These are phyloP conservation scores for Anoplopoma fimbria DNA, from an alignment of 2,113 vertebrate species.

Conservation along the genomic window DNA sequence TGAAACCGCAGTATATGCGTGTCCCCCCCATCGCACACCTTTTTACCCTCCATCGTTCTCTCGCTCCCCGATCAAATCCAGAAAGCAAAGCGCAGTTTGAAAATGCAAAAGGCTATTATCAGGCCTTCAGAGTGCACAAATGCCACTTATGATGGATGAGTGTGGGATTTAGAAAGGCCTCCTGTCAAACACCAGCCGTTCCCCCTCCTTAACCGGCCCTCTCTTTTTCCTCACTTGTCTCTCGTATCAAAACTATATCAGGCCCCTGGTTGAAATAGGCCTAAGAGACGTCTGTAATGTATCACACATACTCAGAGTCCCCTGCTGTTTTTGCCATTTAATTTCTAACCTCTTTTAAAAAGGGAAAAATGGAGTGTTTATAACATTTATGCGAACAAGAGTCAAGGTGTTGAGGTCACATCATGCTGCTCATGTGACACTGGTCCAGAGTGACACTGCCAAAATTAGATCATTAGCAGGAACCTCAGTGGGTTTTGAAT, in stretches of 20 bases:
- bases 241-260: conserved; percentile 80
- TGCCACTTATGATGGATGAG: conserved; percentile 82
- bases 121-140: conserved; percentile 72
- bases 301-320: conserved; percentile 70
- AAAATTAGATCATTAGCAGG: conserved; percentile 88
- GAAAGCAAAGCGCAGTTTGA: conserved; percentile 63
- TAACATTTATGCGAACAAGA: conserved; percentile 36
- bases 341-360: conserved; percentile 79
- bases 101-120: conserved; percentile 84
- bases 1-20: no score
- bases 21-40: conserved; percentile 45
- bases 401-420: conserved; percentile 38
- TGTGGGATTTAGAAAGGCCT: conserved; percentile 81
- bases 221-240: conserved; percentile 82
- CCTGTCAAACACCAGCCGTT: conserved; percentile 72
- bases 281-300: conserved; percentile 85
- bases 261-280: conserved; percentile 77
- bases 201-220: conserved; percentile 68
- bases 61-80: conserved; percentile 67
- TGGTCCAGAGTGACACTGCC: conserved; percentile 81
- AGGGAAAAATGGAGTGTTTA: conserved; percentile 38
- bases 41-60: conserved; percentile 36
- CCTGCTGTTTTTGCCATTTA: conserved; percentile 84
- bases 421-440: conserved; percentile 58
- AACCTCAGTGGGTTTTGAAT: conserved; percentile 85